A percentile compares a stretch with the other conserved stretches of the same genome.
phyloP scores from a whole-genome alignment of 2,113 vertebrate genomes.

The Melanocharis versteri region DNA sequence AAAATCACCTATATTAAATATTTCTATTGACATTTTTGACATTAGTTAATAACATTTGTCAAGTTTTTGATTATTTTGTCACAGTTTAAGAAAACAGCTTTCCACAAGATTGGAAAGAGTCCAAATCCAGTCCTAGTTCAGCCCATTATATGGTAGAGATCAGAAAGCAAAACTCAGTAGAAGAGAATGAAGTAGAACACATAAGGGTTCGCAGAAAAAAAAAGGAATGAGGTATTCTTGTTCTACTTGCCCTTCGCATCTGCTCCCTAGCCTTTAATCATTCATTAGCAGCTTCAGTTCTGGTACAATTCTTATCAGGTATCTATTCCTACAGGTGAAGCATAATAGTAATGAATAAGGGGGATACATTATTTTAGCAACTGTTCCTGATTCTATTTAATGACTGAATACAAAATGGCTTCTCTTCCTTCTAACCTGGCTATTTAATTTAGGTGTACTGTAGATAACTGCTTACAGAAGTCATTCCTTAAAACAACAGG shows the following conservation, averaged over 20 bases:
- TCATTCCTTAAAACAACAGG: neutral
- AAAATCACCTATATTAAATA: neutral
- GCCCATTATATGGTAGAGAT: neutral
- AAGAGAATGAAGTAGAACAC: neutral
- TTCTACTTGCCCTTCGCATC: neutral
- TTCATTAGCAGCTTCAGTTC: neutral
- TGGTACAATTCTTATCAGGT: neutral
- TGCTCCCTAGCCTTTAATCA: constrained; percentile 11
- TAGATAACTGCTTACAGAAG: neutral
- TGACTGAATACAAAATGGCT: neutral
- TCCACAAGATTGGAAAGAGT: neutral
- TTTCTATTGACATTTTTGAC: neutral
- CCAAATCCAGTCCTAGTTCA: neutral
- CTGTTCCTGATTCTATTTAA: neutral
- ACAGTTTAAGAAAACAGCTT: neutral
- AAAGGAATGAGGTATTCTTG: neutral
- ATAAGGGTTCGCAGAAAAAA: neutral
- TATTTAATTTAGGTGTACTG: neutral
- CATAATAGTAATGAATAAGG: neutral
- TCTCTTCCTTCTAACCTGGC: neutral
- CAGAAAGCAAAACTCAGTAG: neutral
- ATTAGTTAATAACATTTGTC: neutral
- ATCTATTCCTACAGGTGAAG: neutral
- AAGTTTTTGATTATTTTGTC: neutral
- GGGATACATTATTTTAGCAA: neutral